These are phyloP conservation scores for Macroglossus sobrinus DNA, from an alignment of 2,113 vertebrate species.

Conservation along the genomic window DNA sequence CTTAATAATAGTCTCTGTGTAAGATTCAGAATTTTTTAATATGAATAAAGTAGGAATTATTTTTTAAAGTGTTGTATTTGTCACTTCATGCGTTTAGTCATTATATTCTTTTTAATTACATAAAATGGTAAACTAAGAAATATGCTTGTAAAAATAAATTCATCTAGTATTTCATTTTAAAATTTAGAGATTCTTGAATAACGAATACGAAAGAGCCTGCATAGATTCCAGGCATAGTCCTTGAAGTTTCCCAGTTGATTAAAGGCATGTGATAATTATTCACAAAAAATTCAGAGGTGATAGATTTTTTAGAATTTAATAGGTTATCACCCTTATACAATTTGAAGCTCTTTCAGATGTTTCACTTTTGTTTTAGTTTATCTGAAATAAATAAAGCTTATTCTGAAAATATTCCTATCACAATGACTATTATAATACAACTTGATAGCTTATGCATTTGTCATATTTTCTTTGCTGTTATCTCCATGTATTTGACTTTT, in stretches of 20 bases:
- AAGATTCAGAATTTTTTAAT: background rate
- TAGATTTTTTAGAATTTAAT: background rate
- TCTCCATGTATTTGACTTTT: background rate
- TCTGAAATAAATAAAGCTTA: conserved; percentile 15
- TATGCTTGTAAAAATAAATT: background rate
- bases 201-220: background rate
- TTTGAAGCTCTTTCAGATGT: background rate
- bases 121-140: background rate
- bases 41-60: background rate
- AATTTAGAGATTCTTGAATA: background rate
- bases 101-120: background rate
- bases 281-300: background rate
- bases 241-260: background rate
- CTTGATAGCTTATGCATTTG: background rate
- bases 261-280: background rate
- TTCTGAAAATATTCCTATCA: background rate
- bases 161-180: background rate
- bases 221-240: background rate
- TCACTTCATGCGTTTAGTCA: background rate
- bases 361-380: conserved; percentile 7
- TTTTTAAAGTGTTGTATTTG: background rate
- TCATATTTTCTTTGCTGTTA: background rate
- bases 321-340: background rate
- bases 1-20: background rate
- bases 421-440: background rate